These are phyloP conservation scores for Petrolisthes manimaculis DNA, from an alignment of 2,888 invertebrate species.

Conservation along the genomic window DNA sequence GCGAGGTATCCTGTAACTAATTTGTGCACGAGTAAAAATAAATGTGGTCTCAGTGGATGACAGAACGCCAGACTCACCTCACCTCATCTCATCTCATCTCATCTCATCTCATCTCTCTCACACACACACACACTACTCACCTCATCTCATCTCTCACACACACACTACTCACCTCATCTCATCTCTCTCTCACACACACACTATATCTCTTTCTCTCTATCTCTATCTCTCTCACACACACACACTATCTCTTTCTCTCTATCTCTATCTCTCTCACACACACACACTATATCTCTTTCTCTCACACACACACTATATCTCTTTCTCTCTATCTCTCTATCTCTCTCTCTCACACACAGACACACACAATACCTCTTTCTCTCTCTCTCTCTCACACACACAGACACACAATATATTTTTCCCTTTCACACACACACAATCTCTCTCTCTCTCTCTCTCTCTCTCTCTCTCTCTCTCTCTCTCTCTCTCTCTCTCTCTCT, in stretches of 20 bases:
- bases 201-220: constrained; percentile 10
- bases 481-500: background rate
- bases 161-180: background rate
- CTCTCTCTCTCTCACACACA: no score
- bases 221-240: background rate
- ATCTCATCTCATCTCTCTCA: background rate
- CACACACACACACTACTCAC: background rate
- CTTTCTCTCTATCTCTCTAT: no score
- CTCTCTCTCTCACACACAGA: no score
- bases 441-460: no score
- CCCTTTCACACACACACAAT: no score
- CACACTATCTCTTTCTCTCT: constrained; percentile 1
- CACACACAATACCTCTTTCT: no score
- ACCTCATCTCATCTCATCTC: background rate
- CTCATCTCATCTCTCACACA: background rate
- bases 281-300: no score
- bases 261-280: background rate
- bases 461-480: background rate
- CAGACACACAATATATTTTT: no score
- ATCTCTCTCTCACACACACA: constrained; percentile 23
- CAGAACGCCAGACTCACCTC: constrained; percentile 10
- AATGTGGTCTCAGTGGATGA: constrained; percentile 16
- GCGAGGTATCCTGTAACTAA: constrained; percentile 35
- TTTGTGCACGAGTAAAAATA: constrained; percentile 26
- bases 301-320: no score